Conservation (phyloP, 2,113 vertebrate genomes). For the Mormyrus lacerda region DNA sequence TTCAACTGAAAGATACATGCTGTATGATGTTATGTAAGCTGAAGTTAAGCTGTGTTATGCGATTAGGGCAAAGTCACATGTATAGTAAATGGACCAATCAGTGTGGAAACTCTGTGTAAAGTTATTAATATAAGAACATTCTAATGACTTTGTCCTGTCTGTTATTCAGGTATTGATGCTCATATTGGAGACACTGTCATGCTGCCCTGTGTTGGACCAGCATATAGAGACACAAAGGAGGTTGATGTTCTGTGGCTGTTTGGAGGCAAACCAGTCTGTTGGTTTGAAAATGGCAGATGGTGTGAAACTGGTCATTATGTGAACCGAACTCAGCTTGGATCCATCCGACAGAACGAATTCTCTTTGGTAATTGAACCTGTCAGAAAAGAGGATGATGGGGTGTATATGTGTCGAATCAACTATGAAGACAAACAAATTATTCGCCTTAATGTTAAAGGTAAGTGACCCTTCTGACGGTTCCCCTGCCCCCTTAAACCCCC, state of each 20-base stretch:
- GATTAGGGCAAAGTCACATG: too few species aligned
- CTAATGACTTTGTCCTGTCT: neutral
- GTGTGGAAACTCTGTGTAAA: too few species aligned
- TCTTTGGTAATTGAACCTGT: neutral
- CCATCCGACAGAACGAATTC: neutral
- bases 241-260: too few species aligned
- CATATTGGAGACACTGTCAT: too few species aligned
- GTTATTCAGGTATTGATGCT: neutral
- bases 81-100: too few species aligned
- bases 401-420: neutral
- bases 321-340: neutral
- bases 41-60: too few species aligned
- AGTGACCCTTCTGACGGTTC: neutral
- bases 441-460: neutral
- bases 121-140: neutral
- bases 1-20: too few species aligned
- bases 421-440: too few species aligned
- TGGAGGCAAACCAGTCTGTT: neutral
- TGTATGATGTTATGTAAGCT: too few species aligned
- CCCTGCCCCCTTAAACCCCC: too few species aligned
- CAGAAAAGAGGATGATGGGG: neutral
- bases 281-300: neutral
- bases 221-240: too few species aligned
- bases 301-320: neutral
- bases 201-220: too few species aligned